Evolutionary conservation across 2,113 vertebrate genomes (phyloP).

Genomic region (Lampris incognitus): DNA sequence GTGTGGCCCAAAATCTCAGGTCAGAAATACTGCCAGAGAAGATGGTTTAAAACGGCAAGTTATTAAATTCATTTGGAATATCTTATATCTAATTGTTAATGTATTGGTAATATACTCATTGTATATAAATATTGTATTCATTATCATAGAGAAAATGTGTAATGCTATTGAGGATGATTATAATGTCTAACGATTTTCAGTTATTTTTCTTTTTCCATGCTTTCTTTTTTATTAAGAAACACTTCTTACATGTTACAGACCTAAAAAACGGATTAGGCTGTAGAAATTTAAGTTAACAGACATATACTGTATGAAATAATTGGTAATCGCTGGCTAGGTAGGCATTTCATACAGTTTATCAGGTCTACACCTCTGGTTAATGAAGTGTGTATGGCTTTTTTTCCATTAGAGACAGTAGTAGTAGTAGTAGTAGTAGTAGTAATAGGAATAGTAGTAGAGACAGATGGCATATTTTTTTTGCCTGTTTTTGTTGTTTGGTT

Average conservation of each 20-base stretch:
- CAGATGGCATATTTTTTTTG: conserved; percentile 22
- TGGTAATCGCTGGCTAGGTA: background rate
- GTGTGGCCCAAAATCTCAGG: background rate
- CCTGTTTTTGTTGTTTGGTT: conserved; percentile 10
- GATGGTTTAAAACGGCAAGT: background rate
- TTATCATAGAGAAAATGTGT: too few relatives aligned
- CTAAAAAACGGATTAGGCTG: background rate
- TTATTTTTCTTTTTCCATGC: background rate
- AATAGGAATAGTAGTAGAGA: too few relatives aligned
- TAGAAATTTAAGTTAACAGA: background rate
- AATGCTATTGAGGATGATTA: too few relatives aligned
- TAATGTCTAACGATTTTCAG: background rate
- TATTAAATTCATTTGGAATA: background rate
- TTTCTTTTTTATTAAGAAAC: background rate
- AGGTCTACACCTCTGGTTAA: conserved; percentile 1
- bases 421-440: too few relatives aligned
- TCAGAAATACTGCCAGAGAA: background rate
- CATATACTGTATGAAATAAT: background rate
- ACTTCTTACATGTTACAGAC: too few relatives aligned
- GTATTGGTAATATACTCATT: too few relatives aligned
- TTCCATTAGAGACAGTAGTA: too few relatives aligned
- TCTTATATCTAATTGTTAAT: background rate
- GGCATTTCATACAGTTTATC: background rate
- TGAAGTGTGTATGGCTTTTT: too few relatives aligned
- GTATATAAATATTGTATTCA: too few relatives aligned